Evolutionary conservation across 2,888 invertebrate genomes (phyloP).

Genomic region (Apomyelois bistriatella): DNA sequence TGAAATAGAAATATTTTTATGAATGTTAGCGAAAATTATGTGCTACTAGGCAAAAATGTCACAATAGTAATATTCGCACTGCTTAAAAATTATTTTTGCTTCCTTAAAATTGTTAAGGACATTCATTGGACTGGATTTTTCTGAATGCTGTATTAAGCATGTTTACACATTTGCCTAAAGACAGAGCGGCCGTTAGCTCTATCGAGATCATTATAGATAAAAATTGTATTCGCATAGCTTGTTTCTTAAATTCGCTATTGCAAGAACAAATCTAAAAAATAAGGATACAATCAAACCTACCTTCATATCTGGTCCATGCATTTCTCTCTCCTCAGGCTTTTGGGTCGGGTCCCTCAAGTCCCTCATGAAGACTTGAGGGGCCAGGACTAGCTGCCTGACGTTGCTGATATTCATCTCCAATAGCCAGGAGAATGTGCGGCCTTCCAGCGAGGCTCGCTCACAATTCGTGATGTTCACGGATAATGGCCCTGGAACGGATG

Average conservation of each 20-base stretch:
- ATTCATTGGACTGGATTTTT: no score
- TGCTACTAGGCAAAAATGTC: no score
- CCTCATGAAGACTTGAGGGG: slow-evolving; percentile 82
- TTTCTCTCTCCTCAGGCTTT: slow-evolving; percentile 64
- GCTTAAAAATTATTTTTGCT: background rate
- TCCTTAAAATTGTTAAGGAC: no score
- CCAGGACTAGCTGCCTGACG: slow-evolving; percentile 77
- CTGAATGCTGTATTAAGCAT: no score
- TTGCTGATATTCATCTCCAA: slow-evolving; percentile 80
- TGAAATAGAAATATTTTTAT: slow-evolving; percentile 56
- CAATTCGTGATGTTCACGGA: slow-evolving; percentile 81
- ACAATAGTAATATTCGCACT: background rate
- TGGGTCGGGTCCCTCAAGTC: slow-evolving; percentile 80
- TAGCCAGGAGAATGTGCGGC: slow-evolving; percentile 83
- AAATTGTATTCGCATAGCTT: background rate
- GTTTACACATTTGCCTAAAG: no score
- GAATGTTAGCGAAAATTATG: no score
- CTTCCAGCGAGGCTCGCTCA: slow-evolving; percentile 79
- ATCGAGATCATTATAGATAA: no score
- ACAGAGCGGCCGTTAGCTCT: no score
- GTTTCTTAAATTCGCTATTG: background rate
- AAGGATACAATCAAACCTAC: slow-evolving; percentile 43
- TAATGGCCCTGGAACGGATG: slow-evolving; percentile 77
- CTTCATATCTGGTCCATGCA: slow-evolving; percentile 82
- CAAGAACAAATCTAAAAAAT: background rate